Conservation (phyloP, 1,140 invertebrate genomes). For the Chironomus striatipennis region DNA sequence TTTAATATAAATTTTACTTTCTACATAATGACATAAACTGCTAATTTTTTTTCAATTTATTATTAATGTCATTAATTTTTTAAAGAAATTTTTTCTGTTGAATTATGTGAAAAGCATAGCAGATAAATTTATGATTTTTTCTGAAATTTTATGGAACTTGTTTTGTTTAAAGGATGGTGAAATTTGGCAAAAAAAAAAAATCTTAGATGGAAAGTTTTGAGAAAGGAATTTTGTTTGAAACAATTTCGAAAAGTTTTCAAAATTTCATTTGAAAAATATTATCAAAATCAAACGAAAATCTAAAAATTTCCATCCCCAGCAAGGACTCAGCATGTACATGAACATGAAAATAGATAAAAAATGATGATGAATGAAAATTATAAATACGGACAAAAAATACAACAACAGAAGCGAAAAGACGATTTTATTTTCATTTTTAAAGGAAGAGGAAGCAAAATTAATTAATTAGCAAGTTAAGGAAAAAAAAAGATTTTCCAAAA, state of each 20-base stretch:
- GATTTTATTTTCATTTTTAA: no score
- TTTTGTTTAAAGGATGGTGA: background rate
- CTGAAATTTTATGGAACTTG: background rate
- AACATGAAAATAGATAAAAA: background rate
- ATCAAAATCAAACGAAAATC: no score
- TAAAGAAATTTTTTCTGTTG: background rate
- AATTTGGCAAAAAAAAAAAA: background rate
- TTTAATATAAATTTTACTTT: no score
- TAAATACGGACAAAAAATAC: background rate
- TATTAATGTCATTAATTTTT: no score
- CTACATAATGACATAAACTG: no score
- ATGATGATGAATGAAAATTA: background rate
- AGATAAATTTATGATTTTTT: background rate
- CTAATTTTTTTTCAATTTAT: no score
- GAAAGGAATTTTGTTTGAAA: no score
- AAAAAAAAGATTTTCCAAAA: background rate
- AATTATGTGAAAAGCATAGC: background rate
- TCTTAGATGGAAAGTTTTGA: background rate
- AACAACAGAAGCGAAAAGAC: background rate
- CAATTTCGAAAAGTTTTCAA: no score
- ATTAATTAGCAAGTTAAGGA: slow-evolving; percentile 14
- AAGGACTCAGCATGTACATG: no score
- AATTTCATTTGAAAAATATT: no score
- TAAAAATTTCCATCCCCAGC: no score
- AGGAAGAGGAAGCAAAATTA: background rate